Conservation (phyloP, 2,113 vertebrate genomes). For the Takifugu flavidus region DNA sequence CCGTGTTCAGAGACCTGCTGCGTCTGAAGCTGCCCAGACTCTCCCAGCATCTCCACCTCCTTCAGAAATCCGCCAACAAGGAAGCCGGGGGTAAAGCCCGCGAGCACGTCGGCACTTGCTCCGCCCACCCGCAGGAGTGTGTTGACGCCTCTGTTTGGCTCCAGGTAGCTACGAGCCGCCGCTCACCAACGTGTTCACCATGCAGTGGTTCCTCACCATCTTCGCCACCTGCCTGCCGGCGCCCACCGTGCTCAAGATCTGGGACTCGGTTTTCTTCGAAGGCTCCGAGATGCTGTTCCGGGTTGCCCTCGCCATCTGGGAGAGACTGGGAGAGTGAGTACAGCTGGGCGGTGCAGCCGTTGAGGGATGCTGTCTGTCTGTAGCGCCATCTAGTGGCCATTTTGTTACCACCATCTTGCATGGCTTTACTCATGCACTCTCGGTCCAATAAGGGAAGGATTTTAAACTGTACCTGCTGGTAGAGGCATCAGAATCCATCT, state of each 20-base stretch:
- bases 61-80: conserved; percentile 65
- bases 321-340: conserved; percentile 93
- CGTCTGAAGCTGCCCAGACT: conserved; percentile 68
- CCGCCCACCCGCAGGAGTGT: background rate
- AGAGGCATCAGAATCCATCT: no score
- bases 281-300: conserved; percentile 94
- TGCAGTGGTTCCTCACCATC: conserved; percentile 99
- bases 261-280: conserved; percentile 98
- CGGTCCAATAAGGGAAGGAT: no score
- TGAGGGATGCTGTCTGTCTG: no score
- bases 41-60: conserved; percentile 68
- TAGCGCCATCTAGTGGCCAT: no score
- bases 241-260: conserved; percentile 94
- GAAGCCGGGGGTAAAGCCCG: conserved; percentile 62
- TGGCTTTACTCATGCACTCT: no score
- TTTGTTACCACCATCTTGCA: no score
- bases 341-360: no score
- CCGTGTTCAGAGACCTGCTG: conserved; percentile 70
- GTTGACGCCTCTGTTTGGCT: background rate
- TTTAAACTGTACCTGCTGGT: no score
- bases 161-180: conserved; percentile 96
- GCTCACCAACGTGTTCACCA: conserved; percentile 97
- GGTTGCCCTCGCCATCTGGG: conserved; percentile 94
- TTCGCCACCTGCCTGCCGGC: conserved; percentile 98
- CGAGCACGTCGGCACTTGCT: background rate